Conservation (phyloP, 2,888 invertebrate genomes). For the Agrilus biguttatus region DNA sequence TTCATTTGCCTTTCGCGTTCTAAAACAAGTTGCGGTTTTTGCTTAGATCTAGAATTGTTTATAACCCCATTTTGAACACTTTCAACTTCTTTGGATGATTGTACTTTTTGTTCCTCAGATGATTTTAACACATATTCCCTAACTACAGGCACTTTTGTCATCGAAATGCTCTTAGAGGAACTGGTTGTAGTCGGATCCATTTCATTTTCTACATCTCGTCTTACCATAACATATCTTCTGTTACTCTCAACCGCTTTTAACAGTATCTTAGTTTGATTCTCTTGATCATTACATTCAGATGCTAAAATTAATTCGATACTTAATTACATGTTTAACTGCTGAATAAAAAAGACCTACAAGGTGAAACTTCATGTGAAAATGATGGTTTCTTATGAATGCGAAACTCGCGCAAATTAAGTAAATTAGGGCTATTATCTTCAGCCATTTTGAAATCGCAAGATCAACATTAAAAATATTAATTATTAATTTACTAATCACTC, state of each 20-base stretch:
- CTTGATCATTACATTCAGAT: slow-evolving; percentile 8
- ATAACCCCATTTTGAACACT: no score
- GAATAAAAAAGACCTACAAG: slow-evolving; percentile 3
- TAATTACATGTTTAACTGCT: not conserved
- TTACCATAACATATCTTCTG: no score
- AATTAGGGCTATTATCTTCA: slow-evolving; percentile 39
- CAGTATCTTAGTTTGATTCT: not conserved
- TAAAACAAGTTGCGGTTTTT: slow-evolving; percentile 18
- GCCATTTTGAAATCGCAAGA: slow-evolving; percentile 27
- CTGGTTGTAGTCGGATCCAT: no score
- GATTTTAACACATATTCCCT: no score
- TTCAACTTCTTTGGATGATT: no score
- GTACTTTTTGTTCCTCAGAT: no score
- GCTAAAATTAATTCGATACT: slow-evolving; percentile 10
- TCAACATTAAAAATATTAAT: not conserved
- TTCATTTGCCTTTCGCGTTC: slow-evolving; percentile 45
- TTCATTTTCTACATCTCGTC: no score
- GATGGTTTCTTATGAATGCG: slow-evolving; percentile 49
- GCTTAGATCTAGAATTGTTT: slow-evolving; percentile 9
- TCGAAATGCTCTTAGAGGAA: no score
- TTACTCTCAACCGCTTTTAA: not conserved
- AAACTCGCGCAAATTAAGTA: slow-evolving; percentile 51
- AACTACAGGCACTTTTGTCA: no score
- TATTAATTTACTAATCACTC: not conserved
- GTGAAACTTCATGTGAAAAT: slow-evolving; percentile 18